Evolutionary conservation across 2,797 vertebrate species (phyloP), one percentile per base, ranked within the genome.

Genomic region (Labeo calbasu): DNA sequence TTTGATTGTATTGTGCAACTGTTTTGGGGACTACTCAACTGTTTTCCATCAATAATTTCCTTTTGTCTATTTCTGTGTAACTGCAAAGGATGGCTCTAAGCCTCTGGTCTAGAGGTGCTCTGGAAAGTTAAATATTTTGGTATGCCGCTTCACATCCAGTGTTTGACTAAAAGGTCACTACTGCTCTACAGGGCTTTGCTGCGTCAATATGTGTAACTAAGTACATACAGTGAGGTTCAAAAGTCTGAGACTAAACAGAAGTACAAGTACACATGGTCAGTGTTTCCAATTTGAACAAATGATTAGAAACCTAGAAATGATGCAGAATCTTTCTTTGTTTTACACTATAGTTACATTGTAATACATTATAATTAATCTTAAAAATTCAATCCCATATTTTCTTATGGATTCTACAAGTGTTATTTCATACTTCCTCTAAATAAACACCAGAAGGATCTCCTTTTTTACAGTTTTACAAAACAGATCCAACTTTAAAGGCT

Each of bases 61-160:
- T 32, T 77, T 32, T 23, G 14, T 65, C 36, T 77, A 10, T 77
- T 77, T 77, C 19, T 55, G 32, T 77, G 8, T 77, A 53, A n/a
- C 14, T 0, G 1, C 50, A 46, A 57, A 83, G 36, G 28, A 77
- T 32, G 48, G 70, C 28, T 63, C 17, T 61, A 36, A 36, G 59
- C 70, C 21, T 53, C 48, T 21, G 21, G 46, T 82, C 70, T 65
- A 50, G 13, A n/a, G 57, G 46, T 75, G 32, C 63, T 43, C n/a
- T 81, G 73, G 72, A 77, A 77, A 83, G 63, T 83, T 69, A 77
- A 76, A 76, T 75, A 68, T 83, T 83, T 77, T 77, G 63, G 2
- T 83, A 69, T 46, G 63, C 23, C 5, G n/a, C 73, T 48, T 40
- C 63, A 69, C 19, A 2, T 76, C 6, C 50, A 32, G 63, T 69